Base-by-base conservation (phyloP, 2,797 vertebrate genomes). In the Brachyrhaphis roseni region DNA sequence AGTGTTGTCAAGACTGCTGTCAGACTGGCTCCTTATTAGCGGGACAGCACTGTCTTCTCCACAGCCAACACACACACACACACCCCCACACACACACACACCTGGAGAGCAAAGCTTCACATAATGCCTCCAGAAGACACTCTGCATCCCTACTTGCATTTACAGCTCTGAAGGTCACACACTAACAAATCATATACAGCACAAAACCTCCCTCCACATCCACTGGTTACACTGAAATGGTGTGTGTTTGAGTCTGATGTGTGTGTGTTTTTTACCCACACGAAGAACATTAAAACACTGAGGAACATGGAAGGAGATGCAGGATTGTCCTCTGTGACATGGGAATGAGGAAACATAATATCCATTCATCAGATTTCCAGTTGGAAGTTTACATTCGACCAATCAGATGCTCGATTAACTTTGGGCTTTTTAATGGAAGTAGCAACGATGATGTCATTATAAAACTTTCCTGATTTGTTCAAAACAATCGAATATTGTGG, bases 11-110 rank as follows among this genome's bases (percentile, higher is more conserved):
- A 10, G 81, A 49, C 80, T 72, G 82, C 83, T 90, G 92, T 93
- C 90, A 92, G 83, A 82, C 71, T 28, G 74, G 64, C 81, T 91
- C 49, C 91, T 90, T 91, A 89, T 94, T 94, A 94, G 85, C 62
- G 83, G 82, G 82, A 83, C 83, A 80, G 72, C 68, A 72, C 79
- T 82, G 87, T 88, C 75, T 83, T 70, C 79, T 76, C 76, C 84
- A 78, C 57, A 85, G 81, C 73, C 66, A 74, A 76, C 77, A 75
- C 82, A 75, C 66, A 62, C 78, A 77, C 81, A 84, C 82, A 72
- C 83, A 78, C 80, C n/a, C n/a, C n/a, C n/a, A 53, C 20, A 64
- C 62, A 77, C 83, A 83, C 83, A 77, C 83, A 77, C 79, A 87
- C 82, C 71, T 85, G 72, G 79, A 75, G 82, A 57, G 62, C 18